Conservation (phyloP, 2,113 vertebrate genomes). For the Micronycteris hirsuta region DNA sequence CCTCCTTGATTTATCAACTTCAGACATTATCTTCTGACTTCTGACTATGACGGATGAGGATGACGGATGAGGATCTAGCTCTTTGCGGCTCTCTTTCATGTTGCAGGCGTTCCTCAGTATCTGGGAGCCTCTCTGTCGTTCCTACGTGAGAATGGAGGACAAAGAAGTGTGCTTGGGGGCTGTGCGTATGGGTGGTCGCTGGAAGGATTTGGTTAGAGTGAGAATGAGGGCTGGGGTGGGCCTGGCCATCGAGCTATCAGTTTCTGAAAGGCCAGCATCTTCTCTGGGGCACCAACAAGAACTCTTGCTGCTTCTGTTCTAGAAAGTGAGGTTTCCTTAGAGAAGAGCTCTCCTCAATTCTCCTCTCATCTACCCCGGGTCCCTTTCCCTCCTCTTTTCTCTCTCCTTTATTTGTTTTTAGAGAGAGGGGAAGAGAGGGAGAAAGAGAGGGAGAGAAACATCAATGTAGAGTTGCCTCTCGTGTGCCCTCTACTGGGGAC, state of each 20-base stretch:
- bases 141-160: not conserved
- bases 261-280: not conserved
- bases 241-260: not conserved
- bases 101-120: not conserved
- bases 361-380: not conserved
- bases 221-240: too few species aligned
- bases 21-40: conserved; percentile 49
- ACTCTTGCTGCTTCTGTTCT: not conserved
- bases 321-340: not conserved
- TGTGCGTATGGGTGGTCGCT: not conserved
- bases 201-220: not conserved
- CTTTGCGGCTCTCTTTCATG: not conserved
- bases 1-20: conserved; percentile 47
- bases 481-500: too few species aligned
- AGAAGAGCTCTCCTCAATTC: not conserved
- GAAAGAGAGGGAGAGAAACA: too few species aligned
- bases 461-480: too few species aligned
- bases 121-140: not conserved
- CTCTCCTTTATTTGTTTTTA: not conserved
- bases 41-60: conserved; percentile 9
- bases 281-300: not conserved
- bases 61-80: conserved; percentile 1
- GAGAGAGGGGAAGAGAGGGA: too few species aligned
- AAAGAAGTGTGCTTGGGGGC: too few species aligned
- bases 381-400: too few species aligned